A percentile compares a stretch with the other conserved stretches of the same genome.
phyloP scores from a whole-genome alignment of 2,888 invertebrate species.

The Epirrita christyi region DNA sequence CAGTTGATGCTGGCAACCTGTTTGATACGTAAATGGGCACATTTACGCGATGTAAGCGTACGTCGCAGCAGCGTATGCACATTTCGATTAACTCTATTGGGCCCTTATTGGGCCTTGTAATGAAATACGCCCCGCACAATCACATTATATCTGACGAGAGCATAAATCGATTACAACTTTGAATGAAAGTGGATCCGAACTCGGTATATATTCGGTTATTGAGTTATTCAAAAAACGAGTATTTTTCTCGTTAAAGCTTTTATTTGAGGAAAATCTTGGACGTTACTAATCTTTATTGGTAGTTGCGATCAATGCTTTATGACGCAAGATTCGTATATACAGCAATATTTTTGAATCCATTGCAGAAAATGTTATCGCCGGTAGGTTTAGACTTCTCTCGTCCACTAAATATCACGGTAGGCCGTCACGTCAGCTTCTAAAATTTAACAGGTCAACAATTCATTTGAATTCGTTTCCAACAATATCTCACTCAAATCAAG shows the following conservation, averaged over 20 bases:
- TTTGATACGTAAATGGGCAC: background rate
- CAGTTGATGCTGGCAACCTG: background rate
- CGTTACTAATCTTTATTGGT: too few species aligned
- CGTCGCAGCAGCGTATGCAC: conserved; percentile 52
- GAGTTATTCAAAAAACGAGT: conserved; percentile 14
- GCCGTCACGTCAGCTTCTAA: too few species aligned
- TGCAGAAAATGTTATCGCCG: too few species aligned
- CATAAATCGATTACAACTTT: conserved; percentile 51
- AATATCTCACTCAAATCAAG: conserved; percentile 5
- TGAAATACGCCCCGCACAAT: conserved; percentile 58
- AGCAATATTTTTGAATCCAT: too few species aligned
- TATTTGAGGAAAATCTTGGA: too few species aligned
- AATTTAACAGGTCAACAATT: background rate
- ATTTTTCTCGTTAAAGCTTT: too few species aligned
- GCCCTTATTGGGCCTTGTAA: conserved; percentile 46
- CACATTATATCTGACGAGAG: conserved; percentile 55
- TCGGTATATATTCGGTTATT: conserved; percentile 14
- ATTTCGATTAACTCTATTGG: conserved; percentile 64
- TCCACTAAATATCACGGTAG: too few species aligned
- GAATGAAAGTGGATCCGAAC: conserved; percentile 39
- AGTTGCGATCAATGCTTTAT: too few species aligned
- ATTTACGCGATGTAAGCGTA: too few species aligned
- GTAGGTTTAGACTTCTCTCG: too few species aligned
- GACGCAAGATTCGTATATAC: too few species aligned
- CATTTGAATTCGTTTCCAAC: conserved; percentile 4